Conservation (phyloP, 1,140 invertebrate genomes). For the Bombus confusus region DNA sequence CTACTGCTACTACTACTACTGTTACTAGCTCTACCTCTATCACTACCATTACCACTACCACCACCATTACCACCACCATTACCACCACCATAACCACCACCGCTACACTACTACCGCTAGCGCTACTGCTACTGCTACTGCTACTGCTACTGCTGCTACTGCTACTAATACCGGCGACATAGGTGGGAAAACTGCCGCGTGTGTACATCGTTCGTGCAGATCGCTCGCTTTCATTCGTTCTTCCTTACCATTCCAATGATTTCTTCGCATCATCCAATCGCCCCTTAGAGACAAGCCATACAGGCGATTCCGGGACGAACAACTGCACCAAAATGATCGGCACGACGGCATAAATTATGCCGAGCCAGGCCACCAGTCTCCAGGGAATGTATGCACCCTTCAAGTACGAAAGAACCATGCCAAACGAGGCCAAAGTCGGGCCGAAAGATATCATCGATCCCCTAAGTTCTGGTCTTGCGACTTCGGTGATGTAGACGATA, state of each 20-base stretch:
- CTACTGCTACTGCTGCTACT: accelerated
- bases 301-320: conserved; percentile 88
- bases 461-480: conserved; percentile 83
- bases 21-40: accelerated
- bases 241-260: conserved; percentile 80
- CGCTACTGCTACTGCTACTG: accelerated
- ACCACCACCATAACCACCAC: too few relatives aligned
- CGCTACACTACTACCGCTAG: accelerated
- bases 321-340: conserved; percentile 83
- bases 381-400: conserved; percentile 85
- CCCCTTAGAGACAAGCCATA: conserved; percentile 84
- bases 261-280: conserved; percentile 82
- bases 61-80: too few relatives aligned
- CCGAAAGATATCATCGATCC: conserved; percentile 84
- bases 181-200: too few relatives aligned
- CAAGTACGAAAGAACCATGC: conserved; percentile 84
- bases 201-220: too few relatives aligned
- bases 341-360: conserved; percentile 83
- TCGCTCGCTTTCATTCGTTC: neutral
- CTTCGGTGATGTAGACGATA: conserved; percentile 86
- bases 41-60: too few relatives aligned
- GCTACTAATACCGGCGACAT: too few relatives aligned
- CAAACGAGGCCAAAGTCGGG: conserved; percentile 83
- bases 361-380: conserved; percentile 84
- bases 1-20: too few relatives aligned